Percentiles rank a stretch among this genome's conserved stretches.
Evolutionary conservation across 2,113 vertebrate species (phyloP).

Genomic region (Urocynchramus pylzowi): DNA sequence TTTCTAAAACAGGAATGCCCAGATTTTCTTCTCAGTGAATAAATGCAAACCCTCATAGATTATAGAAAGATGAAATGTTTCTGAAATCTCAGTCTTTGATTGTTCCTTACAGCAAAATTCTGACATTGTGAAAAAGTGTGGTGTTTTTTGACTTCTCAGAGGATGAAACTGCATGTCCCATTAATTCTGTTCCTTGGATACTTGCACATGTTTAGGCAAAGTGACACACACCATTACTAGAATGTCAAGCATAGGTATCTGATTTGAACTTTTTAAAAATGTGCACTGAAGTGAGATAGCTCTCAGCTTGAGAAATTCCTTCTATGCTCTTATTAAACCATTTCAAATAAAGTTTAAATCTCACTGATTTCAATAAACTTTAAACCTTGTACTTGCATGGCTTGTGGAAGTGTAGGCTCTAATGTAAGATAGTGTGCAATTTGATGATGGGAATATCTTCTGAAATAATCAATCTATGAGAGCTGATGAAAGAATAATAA

Average conservation of each 20-base stretch:
- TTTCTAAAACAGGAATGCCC: neutral
- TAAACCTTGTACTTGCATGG: neutral
- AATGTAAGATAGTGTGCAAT: neutral
- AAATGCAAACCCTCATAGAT: neutral
- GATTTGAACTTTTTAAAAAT: neutral
- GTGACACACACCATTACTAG: neutral
- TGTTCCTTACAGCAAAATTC: neutral
- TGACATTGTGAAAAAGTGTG: neutral
- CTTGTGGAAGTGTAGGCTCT: neutral
- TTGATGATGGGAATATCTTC: neutral
- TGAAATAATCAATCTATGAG: neutral
- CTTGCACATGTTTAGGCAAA: neutral
- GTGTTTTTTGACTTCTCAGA: neutral
- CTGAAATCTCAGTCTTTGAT: neutral
- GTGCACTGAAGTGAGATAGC: neutral
- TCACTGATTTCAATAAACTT: neutral
- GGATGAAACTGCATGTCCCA: neutral
- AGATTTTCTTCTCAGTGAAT: neutral
- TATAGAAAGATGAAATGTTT: neutral
- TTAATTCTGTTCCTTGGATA: neutral
- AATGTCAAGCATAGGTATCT: neutral
- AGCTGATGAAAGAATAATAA: neutral
- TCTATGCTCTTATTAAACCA: neutral
- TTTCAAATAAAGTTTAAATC: neutral
- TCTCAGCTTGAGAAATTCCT: neutral